Base-by-base conservation (phyloP, 1,140 invertebrate genomes). In the Bombus ignitus region DNA sequence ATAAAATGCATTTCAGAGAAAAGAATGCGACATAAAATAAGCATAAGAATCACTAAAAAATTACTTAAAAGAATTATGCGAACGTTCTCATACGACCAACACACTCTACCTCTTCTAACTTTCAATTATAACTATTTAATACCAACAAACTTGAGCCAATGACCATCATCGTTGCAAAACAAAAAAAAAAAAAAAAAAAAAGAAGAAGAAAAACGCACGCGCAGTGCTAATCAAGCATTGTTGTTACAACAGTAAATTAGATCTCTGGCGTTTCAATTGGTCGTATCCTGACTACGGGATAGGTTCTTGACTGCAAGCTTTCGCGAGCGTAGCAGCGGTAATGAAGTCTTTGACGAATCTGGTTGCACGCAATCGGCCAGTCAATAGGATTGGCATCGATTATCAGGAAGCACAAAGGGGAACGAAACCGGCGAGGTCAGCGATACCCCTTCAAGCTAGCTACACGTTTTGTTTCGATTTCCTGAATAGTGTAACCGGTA, bases 391-490 rank as follows among this genome's bases (percentile, higher is more conserved):
- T 78, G 65, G 18, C 32, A 79, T 59, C 75, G 87, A 89, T 73
- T 66, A 53, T 82, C 37, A 74, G 39, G 2, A 47, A 66, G 71
- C 70, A 66, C 74, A 83, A 89, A 79, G 74, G 39, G 39, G n/a
- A 72, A 72, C 53, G 83, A 62, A 47, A 68, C 59, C 6, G 25
- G 22, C 71, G 32, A 76, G 72, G 66, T 87, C 76, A 42, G 18
- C 35, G 75, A 75, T 86, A 72, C 70, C 75, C 75, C 80, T 72
- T 32, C n/a, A 39, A 65, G 57, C n/a, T 10, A 10, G 12, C n/a
- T 37, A n/a, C 47, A 35, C 76, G 80, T 87, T 89, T 81, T 66
- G 76, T 53, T 88, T 87, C 85, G 81, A 68, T 87, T 81, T 87
- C 81, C 88, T 44, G 76, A 65, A 72, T 44, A 59, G 87, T 10